Evolutionary conservation across 2,888 invertebrate species (phyloP), one percentile per base, ranked within the genome.

Genomic region (Nematopogon swammerdamellus): DNA sequence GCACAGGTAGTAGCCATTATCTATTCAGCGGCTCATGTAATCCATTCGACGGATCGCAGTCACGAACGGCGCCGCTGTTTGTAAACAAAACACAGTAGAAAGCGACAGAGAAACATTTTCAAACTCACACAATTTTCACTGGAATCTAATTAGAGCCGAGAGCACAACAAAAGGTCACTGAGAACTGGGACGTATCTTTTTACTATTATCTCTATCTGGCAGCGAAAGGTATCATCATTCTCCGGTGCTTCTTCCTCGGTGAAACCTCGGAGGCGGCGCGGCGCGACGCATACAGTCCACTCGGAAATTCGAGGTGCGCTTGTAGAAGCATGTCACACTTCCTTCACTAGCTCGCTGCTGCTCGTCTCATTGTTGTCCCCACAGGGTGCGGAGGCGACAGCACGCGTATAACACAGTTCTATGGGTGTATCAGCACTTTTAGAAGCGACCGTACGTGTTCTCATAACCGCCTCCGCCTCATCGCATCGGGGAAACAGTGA

Each of bases 141-240:
- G 14, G 14, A 4, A 14, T 14, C 36, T 36, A 8, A 36, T 36
- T 6, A 36, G 36, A 36, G 36, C 25, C 25, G 36, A 36, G 36
- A 36, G 36, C 8, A 14, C 36, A 36, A 36, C 36, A 36, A 72
- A 73, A 74, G 72, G 71, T 73, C 72, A 75, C 68, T 72, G 72
- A 66, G 70, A 76, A 74, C 69, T 73, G 58, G 74, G 63, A 66
- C 75, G 68, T 61, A 58, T 58, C 68, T 72, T 72, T 69, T 70
- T 70, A 65, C 66, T 66, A 65, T 64, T 36, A 25, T 70, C 65
- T 65, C 64, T 68, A 70, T 71, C 68, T 65, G 60, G 62, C 67
- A 77, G 74, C 74, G 74, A 73, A 76, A 76, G 72, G 76, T 70
- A 72, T 70, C 70, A 69, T 65, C 68, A 63, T 62, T 63, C 60